Percentiles rank a stretch among this genome's conserved stretches.
These are phyloP conservation scores for Beaufortia kweichowensis DNA, from an alignment of 2,113 vertebrate genomes.

Conservation along the genomic window DNA sequence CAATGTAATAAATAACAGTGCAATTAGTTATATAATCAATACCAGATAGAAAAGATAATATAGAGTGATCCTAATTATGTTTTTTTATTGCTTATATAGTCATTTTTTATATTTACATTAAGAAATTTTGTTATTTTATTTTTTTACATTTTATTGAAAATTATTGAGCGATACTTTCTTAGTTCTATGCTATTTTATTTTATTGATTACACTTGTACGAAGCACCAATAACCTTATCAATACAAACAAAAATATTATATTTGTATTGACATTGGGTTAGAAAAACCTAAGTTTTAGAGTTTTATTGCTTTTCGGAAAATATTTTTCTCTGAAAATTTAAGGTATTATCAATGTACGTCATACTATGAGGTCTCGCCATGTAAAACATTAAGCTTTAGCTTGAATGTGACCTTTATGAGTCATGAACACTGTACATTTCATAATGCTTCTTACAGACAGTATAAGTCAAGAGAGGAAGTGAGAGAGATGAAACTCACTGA, in stretches of 20 bases:
- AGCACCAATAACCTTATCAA: not conserved
- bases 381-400: not conserved
- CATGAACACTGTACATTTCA: not conserved
- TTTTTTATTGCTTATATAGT: no score
- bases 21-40: no score
- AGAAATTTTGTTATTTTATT: no score
- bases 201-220: not conserved
- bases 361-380: not conserved
- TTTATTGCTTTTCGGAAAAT: not conserved
- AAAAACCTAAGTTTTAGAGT: not conserved
- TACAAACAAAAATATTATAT: no score
- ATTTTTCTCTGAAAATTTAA: not conserved
- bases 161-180: no score
- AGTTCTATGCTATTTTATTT: no score
- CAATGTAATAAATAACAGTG: no score
- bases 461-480: not conserved
- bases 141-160: no score
- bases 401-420: not conserved
- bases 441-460: not conserved
- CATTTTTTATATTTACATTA: no score
- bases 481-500: conserved; percentile 81
- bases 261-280: not conserved
- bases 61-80: no score
- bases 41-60: no score
- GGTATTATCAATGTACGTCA: not conserved